These are phyloP conservation scores for Cryptocephalus primarius DNA, from an alignment of 2,888 invertebrate species.

Conservation along the genomic window DNA sequence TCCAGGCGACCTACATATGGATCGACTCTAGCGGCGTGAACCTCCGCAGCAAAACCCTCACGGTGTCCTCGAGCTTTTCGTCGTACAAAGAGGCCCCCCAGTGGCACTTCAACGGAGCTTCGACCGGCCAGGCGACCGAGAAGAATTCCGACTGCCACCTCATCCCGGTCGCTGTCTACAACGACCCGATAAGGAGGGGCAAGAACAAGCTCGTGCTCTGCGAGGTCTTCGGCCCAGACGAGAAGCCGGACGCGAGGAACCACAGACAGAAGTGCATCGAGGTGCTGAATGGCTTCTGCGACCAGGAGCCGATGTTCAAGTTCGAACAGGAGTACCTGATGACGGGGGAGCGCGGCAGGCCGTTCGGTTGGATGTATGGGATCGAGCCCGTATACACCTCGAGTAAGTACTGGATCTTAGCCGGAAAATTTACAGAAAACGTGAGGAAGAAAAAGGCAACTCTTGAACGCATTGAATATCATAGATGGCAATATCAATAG, in stretches of 20 bases:
- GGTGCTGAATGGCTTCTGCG: slow-evolving; percentile 45
- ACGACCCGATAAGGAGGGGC: slow-evolving; percentile 69
- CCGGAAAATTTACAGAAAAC: no score
- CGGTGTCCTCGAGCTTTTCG: slow-evolving; percentile 53
- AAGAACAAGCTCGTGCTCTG: slow-evolving; percentile 65
- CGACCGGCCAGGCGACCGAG: slow-evolving; percentile 38
- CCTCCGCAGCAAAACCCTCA: slow-evolving; percentile 57
- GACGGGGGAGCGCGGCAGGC: slow-evolving; percentile 46
- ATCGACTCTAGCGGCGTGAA: slow-evolving; percentile 64
- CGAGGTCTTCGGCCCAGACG: slow-evolving; percentile 60
- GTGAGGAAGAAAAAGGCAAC: no score
- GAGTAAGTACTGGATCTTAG: no score
- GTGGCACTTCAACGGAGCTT: slow-evolving; percentile 68
- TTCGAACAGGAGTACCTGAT: slow-evolving; percentile 59
- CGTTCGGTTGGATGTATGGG: slow-evolving; percentile 62
- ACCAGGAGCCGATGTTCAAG: slow-evolving; percentile 61
- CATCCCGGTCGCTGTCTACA: slow-evolving; percentile 66
- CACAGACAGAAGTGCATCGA: slow-evolving; percentile 40
- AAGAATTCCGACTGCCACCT: slow-evolving; percentile 59
- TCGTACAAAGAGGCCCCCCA: slow-evolving; percentile 51
- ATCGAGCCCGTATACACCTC: slow-evolving; percentile 38
- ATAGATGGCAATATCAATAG: no score
- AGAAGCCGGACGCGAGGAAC: slow-evolving; percentile 47
- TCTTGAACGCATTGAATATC: no score
- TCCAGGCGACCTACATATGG: slow-evolving; percentile 62